Percentiles rank a stretch among this genome's conserved stretches.
phyloP scores from a whole-genome alignment of 2,797 vertebrate genomes.

The Sebastolobus altivelis region DNA sequence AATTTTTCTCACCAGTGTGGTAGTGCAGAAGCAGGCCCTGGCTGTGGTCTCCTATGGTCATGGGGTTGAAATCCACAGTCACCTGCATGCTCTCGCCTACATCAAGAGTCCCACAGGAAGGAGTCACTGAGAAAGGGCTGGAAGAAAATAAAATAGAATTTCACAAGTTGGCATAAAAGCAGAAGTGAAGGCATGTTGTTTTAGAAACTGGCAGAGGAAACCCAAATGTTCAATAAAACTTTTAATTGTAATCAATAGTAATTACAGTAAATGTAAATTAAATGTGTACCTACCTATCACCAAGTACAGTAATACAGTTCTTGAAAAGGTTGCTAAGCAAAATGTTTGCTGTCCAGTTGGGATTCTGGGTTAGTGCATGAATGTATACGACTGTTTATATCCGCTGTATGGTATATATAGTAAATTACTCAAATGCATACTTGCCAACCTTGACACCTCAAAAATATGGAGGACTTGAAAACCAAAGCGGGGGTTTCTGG shows the following conservation, averaged over 20 bases:
- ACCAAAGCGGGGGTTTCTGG: too few species aligned
- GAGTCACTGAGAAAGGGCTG: conserved; percentile 90
- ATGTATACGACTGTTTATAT: neutral
- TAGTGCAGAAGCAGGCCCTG: conserved; percentile 84
- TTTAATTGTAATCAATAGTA: neutral
- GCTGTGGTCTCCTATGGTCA: conserved; percentile 78
- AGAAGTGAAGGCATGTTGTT: neutral
- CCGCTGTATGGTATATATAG: neutral
- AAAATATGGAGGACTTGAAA: too few species aligned
- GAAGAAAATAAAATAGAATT: conserved; percentile 11
- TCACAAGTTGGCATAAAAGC: neutral
- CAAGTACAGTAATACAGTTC: conserved; percentile 1
- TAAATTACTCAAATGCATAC: too few species aligned
- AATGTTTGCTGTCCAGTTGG: conserved; percentile 2
- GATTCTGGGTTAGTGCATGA: neutral
- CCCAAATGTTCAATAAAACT: neutral
- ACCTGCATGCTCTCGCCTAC: conserved; percentile 86
- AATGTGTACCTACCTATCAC: neutral
- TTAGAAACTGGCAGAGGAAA: conserved; percentile 20
- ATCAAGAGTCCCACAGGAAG: conserved; percentile 82
- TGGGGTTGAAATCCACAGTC: conserved; percentile 88
- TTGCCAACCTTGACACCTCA: too few species aligned
- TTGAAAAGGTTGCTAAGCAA: neutral
- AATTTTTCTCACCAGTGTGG: conserved; percentile 84
- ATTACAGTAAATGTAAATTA: conserved; percentile 4